Percentiles rank a stretch among this genome's conserved stretches.
Evolutionary conservation across 2,888 invertebrate species (phyloP).

Genomic region (Stegana nigrithorax): DNA sequence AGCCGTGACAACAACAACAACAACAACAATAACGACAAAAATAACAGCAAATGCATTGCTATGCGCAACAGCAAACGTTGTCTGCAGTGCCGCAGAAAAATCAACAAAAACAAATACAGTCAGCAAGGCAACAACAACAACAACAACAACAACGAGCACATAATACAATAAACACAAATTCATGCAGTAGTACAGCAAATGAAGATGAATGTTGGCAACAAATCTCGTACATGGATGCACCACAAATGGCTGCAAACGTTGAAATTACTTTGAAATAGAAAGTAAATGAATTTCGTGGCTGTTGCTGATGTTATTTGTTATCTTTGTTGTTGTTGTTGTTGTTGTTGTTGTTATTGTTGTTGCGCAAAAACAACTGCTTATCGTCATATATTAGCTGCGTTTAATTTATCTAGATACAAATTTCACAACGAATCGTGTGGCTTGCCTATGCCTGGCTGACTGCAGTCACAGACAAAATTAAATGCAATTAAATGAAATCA

Average conservation of each 20-base stretch:
- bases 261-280: neutral
- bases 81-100: neutral
- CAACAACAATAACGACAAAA: neutral
- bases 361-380: no score
- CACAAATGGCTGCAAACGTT: neutral
- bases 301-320: neutral
- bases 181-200: neutral
- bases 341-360: no score
- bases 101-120: no score
- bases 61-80: neutral
- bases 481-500: no score
- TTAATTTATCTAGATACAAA: no score
- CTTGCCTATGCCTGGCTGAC: no score
- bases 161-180: no score
- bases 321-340: neutral
- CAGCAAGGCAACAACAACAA: neutral
- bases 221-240: neutral
- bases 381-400: no score
- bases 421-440: no score
- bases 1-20: neutral
- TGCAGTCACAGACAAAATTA: no score
- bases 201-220: neutral
- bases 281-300: neutral
- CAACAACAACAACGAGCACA: neutral
- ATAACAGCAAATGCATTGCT: neutral